Base-by-base conservation (phyloP, 2,888 invertebrate genomes). In the Hirtodrosophila confusa region DNA sequence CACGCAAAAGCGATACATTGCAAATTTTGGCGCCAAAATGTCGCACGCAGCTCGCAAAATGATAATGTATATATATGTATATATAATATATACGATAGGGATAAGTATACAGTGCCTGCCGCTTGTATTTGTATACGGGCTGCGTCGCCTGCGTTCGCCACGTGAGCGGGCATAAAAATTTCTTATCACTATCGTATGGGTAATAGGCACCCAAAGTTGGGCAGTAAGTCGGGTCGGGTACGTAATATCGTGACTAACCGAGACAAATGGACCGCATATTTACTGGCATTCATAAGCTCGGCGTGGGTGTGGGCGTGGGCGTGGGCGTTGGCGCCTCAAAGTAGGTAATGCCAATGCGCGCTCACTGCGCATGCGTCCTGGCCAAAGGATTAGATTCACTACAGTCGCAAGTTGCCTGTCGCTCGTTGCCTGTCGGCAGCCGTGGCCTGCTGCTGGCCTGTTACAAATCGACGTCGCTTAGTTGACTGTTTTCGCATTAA, bases 401-500 rank as follows among this genome's bases (percentile, higher is more conserved):
- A 17, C 17, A 2, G 17, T 17, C 17, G 17, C 9, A 4, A 9
- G 7, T 11, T 35, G 35, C 12, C 1, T 6, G 27, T n/a, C 24
- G 47, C 49, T 29, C n/a, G n/a, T n/a, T n/a, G n/a, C n/a, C n/a
- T 17, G 11, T n/a, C 2, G 17, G 17, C 17, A 1, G 17, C 17
- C 2, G 17, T 2, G 17, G 17, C 2, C 24, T 63, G 36, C 87
- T 91, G 90, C 0, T 67, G 57, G 53, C 90, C 91, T 89, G 83
- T 50, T 89, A 60, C 68, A 88, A 89, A 88, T 73, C 86, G 88
- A 89, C 90, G 90, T 90, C 88, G 89, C 80, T 88, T 88, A 89
- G 90, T 89, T 91, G 90, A 91, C 91, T 91, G 89, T 89, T 91
- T 89, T 91, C 90, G 78, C 90, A 90, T 91, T 88, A 90, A 91